These are phyloP conservation scores for Coturnix japonica DNA, from an alignment of 2,113 vertebrate genomes.

Conservation along the genomic window DNA sequence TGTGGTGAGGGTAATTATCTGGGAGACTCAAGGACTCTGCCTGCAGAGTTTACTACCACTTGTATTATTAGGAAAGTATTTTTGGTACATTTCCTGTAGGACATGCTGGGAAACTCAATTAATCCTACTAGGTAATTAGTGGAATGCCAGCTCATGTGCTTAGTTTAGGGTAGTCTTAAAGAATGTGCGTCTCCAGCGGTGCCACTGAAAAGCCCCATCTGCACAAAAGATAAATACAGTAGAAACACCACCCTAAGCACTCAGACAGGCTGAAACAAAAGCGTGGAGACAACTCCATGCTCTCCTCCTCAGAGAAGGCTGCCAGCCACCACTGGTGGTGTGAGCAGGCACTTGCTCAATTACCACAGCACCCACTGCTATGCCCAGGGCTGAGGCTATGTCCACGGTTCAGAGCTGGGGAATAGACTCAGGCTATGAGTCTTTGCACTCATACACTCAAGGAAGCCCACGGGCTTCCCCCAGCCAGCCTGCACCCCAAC, in stretches of 20 bases:
- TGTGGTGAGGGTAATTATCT: background rate
- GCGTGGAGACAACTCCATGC: background rate
- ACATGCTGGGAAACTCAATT: constrained; percentile 8
- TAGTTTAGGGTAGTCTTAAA: background rate
- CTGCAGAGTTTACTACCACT: background rate
- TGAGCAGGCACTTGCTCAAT: background rate
- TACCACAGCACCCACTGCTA: fast-evolving
- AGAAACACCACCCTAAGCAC: background rate
- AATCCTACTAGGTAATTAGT: background rate
- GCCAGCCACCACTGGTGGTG: background rate
- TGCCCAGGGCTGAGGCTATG: background rate
- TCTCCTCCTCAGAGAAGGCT: background rate
- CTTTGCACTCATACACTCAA: background rate
- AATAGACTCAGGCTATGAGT: background rate
- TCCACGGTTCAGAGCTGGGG: background rate
- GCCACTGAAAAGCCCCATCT: background rate
- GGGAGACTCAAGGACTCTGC: background rate
- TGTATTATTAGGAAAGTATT: background rate
- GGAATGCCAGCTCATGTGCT: background rate
- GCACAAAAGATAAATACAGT: background rate
- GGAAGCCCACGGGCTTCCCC: background rate
- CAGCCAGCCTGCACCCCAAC: fast-evolving
- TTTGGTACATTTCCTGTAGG: background rate
- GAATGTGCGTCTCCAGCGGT: background rate
- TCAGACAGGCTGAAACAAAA: background rate